Evolutionary conservation across 2,888 invertebrate genomes (phyloP).

Genomic region (Chymomyza caudatula): DNA sequence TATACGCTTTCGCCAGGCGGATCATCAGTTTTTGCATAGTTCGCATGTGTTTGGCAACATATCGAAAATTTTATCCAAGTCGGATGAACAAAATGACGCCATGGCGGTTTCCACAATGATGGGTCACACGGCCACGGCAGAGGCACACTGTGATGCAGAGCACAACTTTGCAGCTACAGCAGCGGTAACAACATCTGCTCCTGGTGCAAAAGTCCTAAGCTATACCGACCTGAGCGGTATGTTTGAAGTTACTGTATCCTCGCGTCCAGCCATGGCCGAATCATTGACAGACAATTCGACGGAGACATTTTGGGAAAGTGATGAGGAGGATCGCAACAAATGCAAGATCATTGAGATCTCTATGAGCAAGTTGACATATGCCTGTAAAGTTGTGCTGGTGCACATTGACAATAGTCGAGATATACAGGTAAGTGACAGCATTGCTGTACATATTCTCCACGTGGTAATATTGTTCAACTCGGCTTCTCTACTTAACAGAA

Average conservation of each 20-base stretch:
- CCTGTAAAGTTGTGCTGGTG: conserved; percentile 83
- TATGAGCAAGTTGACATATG: conserved; percentile 79
- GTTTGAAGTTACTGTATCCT: conserved; percentile 86
- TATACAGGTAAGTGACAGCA: conserved; percentile 83
- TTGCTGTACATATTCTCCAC: background rate
- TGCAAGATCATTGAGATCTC: conserved; percentile 89
- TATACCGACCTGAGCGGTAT: conserved; percentile 77
- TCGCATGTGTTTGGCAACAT: conserved; percentile 97
- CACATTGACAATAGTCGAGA: conserved; percentile 97
- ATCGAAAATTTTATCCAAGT: conserved; percentile 94
- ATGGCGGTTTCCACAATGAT: conserved; percentile 73
- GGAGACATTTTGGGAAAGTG: conserved; percentile 99
- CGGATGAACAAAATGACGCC: conserved; percentile 86
- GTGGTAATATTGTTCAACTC: background rate
- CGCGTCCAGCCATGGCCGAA: conserved; percentile 94
- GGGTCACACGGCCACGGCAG: conserved; percentile 40
- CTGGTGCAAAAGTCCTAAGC: conserved; percentile 70
- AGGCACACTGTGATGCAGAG: conserved; percentile 70
- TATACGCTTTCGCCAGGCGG: conserved; percentile 90
- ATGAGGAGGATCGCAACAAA: conserved; percentile 96
- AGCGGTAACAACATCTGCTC: conserved; percentile 44
- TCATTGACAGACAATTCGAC: conserved; percentile 95
- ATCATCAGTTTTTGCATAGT: conserved; percentile 92
- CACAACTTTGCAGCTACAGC: conserved; percentile 59
- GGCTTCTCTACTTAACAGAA: conserved; percentile 82